These are phyloP conservation scores for Neolamprologus modestus DNA, from an alignment of 2,113 vertebrate species.

Conservation along the genomic window DNA sequence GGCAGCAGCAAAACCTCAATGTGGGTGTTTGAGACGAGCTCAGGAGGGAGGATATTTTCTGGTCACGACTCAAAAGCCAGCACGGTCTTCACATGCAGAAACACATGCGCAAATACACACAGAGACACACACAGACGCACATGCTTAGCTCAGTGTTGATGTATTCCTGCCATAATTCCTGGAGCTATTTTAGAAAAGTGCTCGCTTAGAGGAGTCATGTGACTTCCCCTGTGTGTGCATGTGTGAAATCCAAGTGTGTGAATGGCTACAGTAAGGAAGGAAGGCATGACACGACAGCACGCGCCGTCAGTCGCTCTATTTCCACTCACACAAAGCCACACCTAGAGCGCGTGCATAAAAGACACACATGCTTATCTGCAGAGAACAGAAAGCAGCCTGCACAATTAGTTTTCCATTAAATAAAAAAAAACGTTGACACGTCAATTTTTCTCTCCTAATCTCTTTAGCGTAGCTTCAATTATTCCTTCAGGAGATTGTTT, in stretches of 20 bases:
- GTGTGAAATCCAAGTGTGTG: neutral
- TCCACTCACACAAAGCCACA: conserved; percentile 7
- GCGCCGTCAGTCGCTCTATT: neutral
- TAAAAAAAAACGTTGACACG: neutral
- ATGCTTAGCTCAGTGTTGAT: neutral
- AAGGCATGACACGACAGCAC: neutral
- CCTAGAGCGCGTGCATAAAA: neutral
- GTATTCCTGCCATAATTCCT: neutral
- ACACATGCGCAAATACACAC: neutral
- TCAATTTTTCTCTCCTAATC: neutral
- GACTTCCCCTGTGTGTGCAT: neutral
- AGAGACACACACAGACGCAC: neutral
- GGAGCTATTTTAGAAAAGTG: neutral
- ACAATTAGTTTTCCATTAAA: neutral
- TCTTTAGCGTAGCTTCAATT: neutral
- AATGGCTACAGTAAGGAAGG: neutral
- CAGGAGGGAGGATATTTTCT: conserved; percentile 16
- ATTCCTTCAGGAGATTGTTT: neutral
- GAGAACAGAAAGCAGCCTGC: neutral
- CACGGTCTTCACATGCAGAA: neutral
- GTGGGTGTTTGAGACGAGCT: conserved; percentile 43
- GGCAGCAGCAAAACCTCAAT: neutral
- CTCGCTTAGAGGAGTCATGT: neutral
- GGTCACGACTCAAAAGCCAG: conserved; percentile 49
- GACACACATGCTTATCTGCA: neutral